Evolutionary conservation across 2,888 invertebrate genomes (phyloP), one percentile per base, ranked within the genome.

Genomic region (Agrochola lota): DNA sequence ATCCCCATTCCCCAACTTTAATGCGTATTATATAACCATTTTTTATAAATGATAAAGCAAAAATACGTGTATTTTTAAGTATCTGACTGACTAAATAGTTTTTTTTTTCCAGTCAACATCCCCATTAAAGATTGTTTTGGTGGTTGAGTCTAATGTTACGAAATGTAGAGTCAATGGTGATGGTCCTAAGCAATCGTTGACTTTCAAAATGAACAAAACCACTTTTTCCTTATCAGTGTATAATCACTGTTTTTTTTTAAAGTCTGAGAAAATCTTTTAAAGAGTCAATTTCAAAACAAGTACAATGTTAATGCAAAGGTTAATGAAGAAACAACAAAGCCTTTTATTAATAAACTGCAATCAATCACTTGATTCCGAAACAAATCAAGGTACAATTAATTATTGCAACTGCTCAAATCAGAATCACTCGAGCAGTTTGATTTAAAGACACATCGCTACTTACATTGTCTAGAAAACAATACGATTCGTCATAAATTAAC

Each of bases 391-490:
- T 23, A 62, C 52, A 63, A 79, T 78, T 63, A 69, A 67, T 74
- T 12, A 68, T 20, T 74, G 26, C 60, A 63, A 66, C 71, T n/a
- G n/a, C 46, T 70, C 12, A 17, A 77, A 67, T 74, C 77, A 57
- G 40, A 73, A 52, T 64, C 59, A 71, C 20, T 73, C 43, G n/a
- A 62, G 26, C 83, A 70, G 23, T 43, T 40, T 60, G 8, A 67
- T 78, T 62, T 20, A 35, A 66, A 63, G 26, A 9, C 73, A 35
- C 69, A 59, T 68, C 60, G 75, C 69, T 72, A 49, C 15, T 40
- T 43, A 69, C 80, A 83, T 72, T 83, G 85, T 86, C 74, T 78
- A 55, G 64, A 68, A 77, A 77, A 86, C 86, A 85, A 86, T 80
- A 81, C 26, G 35, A 62, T 49, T 63, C 52, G 69, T 70, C 79